A percentile compares a stretch with the other conserved stretches of the same genome.
Evolutionary conservation across 2,888 invertebrate genomes (phyloP).

Genomic region (Monochamus alternatus): DNA sequence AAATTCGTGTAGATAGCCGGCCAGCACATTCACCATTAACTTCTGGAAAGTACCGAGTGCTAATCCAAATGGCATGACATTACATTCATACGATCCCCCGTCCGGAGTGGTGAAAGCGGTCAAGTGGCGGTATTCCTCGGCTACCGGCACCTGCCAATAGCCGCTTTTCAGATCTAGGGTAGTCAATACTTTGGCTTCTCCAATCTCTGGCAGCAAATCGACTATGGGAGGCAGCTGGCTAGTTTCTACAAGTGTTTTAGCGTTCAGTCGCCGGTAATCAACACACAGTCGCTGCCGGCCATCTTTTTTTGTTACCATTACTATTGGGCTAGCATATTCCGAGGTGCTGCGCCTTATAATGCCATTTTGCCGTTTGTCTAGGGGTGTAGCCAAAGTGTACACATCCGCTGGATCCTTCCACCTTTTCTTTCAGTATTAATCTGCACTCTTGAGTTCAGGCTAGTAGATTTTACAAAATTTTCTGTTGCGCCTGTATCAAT

Average conservation of each 20-base stretch:
- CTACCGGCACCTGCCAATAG: background rate
- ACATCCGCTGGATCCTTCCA: too few species aligned
- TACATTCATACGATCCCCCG: background rate
- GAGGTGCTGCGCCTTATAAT: background rate
- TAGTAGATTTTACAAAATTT: too few species aligned
- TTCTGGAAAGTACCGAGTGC: background rate
- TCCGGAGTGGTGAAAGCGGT: background rate
- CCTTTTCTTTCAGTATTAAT: too few species aligned
- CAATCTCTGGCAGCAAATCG: constrained; percentile 30
- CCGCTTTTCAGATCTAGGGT: background rate
- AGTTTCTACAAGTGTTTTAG: constrained; percentile 11
- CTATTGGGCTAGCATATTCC: background rate
- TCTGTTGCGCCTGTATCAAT: too few species aligned
- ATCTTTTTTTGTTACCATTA: background rate
- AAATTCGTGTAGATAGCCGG: constrained; percentile 27
- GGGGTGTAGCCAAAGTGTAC: too few species aligned
- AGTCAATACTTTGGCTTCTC: background rate
- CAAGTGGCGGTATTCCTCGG: background rate
- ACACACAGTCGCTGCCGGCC: background rate
- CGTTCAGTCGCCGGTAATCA: background rate
- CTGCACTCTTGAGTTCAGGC: too few species aligned
- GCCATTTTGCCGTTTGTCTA: background rate
- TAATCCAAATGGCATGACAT: background rate
- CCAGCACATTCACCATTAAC: constrained; percentile 10
- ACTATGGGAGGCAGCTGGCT: constrained; percentile 13